Evolutionary conservation across 2,797 vertebrate species (phyloP).

Genomic region (Urocyon cinereoargenteus): DNA sequence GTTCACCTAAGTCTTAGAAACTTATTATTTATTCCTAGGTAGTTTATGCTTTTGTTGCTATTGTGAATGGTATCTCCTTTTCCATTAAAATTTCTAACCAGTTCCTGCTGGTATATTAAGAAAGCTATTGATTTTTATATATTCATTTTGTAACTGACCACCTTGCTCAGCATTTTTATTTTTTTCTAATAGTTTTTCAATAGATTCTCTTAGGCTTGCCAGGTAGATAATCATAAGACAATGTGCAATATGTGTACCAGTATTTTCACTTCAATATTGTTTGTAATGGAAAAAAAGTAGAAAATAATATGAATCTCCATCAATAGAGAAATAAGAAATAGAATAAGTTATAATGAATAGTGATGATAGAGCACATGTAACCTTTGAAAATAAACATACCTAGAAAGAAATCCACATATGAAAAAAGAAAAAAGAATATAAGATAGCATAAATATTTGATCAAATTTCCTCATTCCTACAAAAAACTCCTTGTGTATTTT

Average conservation of each 20-base stretch:
- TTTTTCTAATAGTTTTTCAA: conserved; percentile 52
- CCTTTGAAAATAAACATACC: neutral
- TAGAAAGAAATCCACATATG: neutral
- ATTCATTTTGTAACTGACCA: conserved; percentile 52
- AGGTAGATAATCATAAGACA: neutral
- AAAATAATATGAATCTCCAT: conserved; percentile 7
- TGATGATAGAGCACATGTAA: neutral
- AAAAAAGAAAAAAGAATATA: neutral
- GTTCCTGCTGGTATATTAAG: neutral
- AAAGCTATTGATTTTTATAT: conserved; percentile 63
- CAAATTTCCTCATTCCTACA: neutral
- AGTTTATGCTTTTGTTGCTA: neutral
- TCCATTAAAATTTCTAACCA: conserved; percentile 22
- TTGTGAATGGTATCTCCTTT: neutral
- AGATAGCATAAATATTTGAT: neutral
- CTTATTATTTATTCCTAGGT: neutral
- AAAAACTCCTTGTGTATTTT: neutral
- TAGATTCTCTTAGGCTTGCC: conserved; percentile 41
- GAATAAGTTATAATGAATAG: neutral
- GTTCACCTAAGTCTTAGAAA: neutral
- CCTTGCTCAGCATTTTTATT: conserved; percentile 15
- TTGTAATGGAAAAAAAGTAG: neutral
- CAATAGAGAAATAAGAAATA: neutral
- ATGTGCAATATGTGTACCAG: neutral
- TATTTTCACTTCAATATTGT: conserved; percentile 37